phyloP scores from a whole-genome alignment of 2,113 vertebrate species.

The Puffinus mauretanicus region DNA sequence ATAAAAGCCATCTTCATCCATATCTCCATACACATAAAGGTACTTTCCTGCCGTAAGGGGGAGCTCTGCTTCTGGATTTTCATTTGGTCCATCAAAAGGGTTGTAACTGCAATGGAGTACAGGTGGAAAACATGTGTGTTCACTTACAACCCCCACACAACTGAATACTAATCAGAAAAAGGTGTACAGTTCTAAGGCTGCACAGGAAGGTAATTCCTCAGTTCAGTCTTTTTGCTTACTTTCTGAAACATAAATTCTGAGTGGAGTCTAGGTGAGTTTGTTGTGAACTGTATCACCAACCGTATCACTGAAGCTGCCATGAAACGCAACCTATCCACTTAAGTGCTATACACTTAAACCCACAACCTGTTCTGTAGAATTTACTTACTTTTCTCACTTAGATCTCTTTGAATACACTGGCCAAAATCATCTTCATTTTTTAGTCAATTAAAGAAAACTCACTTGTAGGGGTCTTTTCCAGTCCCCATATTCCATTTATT shows the following conservation, averaged over 20 bases:
- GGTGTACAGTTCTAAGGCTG: background rate
- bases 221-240: background rate
- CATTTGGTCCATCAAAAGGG: constrained; percentile 96
- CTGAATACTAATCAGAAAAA: background rate
- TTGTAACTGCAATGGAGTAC: constrained; percentile 82
- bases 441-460: background rate
- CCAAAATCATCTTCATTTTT: background rate
- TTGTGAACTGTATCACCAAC: background rate
- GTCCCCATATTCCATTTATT: background rate
- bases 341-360: fast-evolving
- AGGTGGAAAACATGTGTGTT: background rate
- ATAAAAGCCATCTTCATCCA: constrained; percentile 98
- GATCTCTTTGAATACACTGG: background rate
- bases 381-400: background rate
- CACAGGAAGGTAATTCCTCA: background rate
- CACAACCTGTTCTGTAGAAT: background rate
- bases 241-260: background rate
- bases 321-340: fast-evolving
- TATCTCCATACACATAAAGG: constrained; percentile 95
- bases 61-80: constrained; percentile 97
- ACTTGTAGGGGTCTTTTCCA: background rate
- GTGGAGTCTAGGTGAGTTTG: too few species aligned
- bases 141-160: background rate
- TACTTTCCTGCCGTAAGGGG: constrained; percentile 96
- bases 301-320: background rate